Percentiles rank a stretch among this genome's conserved stretches.
Evolutionary conservation across 2,797 vertebrate species (phyloP).

Genomic region (Menidia menidia): DNA sequence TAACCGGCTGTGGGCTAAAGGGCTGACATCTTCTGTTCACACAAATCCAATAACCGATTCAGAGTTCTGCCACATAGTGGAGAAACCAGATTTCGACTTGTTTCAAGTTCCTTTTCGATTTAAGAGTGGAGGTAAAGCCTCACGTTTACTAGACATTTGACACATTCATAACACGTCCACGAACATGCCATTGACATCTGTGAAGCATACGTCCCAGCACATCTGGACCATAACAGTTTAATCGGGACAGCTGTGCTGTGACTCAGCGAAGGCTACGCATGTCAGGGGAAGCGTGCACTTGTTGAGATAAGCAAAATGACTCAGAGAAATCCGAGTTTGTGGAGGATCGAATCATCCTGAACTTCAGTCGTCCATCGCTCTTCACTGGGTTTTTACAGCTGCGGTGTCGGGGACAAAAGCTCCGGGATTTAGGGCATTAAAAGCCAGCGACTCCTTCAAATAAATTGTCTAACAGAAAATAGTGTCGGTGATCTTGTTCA

Average conservation of each 20-base stretch:
- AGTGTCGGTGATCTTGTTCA: slow-evolving; percentile 67
- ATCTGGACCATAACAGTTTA: slow-evolving; percentile 61
- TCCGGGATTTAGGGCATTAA: slow-evolving; percentile 32
- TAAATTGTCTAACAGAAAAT: slow-evolving; percentile 52
- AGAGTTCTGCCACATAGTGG: slow-evolving; percentile 44
- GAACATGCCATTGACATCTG: slow-evolving; percentile 63
- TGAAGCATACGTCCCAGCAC: slow-evolving; percentile 49
- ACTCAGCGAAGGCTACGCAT: slow-evolving; percentile 8
- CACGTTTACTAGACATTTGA: slow-evolving; percentile 67
- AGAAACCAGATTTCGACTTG: slow-evolving; percentile 62
- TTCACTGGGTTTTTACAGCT: slow-evolving; percentile 19
- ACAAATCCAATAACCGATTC: slow-evolving; percentile 39
- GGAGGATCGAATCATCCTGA: not conserved
- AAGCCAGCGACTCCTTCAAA: slow-evolving; percentile 43
- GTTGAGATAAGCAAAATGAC: slow-evolving; percentile 24
- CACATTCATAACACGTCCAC: slow-evolving; percentile 68
- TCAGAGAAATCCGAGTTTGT: not conserved
- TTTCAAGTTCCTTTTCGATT: slow-evolving; percentile 55
- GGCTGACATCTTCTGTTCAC: slow-evolving; percentile 3
- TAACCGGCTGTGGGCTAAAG: not conserved
- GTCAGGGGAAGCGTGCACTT: slow-evolving; percentile 11
- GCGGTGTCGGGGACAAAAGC: slow-evolving; percentile 25
- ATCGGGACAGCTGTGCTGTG: slow-evolving; percentile 52
- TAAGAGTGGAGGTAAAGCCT: slow-evolving; percentile 54
- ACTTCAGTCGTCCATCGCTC: not conserved